A percentile compares a stretch with the other conserved stretches of the same genome.
phyloP scores from a whole-genome alignment of 2,797 vertebrate species.

The Malurus leucopterus region DNA sequence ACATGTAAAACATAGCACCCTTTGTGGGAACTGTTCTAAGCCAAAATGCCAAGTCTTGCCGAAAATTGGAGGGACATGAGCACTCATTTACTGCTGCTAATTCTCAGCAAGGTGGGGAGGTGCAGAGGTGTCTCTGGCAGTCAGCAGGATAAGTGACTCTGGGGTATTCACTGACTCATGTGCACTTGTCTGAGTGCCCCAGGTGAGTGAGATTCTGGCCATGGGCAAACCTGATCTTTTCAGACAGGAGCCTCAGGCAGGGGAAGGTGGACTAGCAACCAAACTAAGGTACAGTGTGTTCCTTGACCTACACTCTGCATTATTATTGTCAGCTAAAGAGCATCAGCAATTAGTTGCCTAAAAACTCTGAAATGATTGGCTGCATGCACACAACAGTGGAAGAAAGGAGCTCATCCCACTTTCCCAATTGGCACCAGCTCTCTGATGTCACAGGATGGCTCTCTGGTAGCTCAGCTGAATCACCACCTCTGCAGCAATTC shows the following conservation, averaged over 20 bases:
- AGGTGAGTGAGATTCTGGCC: background rate
- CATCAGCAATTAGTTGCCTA: background rate
- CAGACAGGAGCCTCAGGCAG: background rate
- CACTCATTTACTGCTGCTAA: background rate
- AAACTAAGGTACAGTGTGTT: background rate
- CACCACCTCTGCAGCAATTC: background rate
- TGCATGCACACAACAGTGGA: background rate
- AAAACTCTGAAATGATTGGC: background rate
- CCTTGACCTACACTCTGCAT: background rate
- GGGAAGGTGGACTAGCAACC: background rate
- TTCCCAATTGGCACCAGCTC: background rate
- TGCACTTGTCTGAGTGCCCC: background rate
- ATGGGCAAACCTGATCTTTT: background rate
- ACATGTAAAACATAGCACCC: background rate
- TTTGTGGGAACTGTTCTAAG: background rate
- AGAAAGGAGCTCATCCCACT: background rate
- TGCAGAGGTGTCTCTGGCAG: background rate
- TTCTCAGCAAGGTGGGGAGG: background rate
- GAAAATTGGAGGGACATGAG: background rate
- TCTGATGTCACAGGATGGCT: background rate
- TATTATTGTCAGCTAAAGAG: background rate
- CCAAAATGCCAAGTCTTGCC: background rate
- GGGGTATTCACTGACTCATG: background rate
- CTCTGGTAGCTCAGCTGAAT: background rate
- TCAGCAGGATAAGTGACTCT: background rate